Percentiles rank a stretch among this genome's conserved stretches.
Conservation (phyloP, 2,797 vertebrate genomes). For the Sibirionetta formosa region DNA sequence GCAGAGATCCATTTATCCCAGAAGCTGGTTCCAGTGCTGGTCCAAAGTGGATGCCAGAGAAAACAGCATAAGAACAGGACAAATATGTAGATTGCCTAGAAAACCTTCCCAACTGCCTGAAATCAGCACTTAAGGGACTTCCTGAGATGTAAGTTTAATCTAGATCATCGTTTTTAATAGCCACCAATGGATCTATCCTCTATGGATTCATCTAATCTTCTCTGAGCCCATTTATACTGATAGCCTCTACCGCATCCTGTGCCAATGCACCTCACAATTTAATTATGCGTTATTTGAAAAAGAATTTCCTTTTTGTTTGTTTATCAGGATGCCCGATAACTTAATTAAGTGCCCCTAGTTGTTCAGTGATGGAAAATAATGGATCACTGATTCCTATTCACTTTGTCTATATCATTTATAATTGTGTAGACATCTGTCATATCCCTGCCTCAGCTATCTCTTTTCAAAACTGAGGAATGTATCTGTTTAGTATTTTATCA, state of each 20-base stretch:
- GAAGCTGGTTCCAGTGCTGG: neutral
- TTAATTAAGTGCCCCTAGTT: slow-evolving; percentile 18
- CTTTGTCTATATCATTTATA: neutral
- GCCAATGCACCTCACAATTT: slow-evolving; percentile 58
- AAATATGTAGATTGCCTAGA: neutral
- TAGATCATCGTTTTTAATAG: neutral
- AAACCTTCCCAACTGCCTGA: neutral
- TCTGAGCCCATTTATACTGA: slow-evolving; percentile 45
- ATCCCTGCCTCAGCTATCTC: neutral
- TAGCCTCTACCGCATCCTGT: slow-evolving; percentile 40
- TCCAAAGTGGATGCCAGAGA: neutral
- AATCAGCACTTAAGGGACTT: slow-evolving; percentile 7
- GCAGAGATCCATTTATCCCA: neutral
- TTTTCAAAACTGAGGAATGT: neutral
- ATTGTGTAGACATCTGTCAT: neutral
- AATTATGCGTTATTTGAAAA: slow-evolving; percentile 67
- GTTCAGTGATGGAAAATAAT: slow-evolving; percentile 50
- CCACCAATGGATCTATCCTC: slow-evolving; percentile 23
- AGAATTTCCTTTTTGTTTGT: slow-evolving; percentile 66
- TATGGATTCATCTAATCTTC: slow-evolving; percentile 61
- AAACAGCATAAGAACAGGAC: neutral
- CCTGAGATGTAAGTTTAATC: slow-evolving; percentile 32
- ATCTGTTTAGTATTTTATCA: neutral
- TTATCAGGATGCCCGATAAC: slow-evolving; percentile 63
- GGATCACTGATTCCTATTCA: neutral